Evolutionary conservation across 2,797 vertebrate genomes (phyloP).

Genomic region (Anas flavirostris): DNA sequence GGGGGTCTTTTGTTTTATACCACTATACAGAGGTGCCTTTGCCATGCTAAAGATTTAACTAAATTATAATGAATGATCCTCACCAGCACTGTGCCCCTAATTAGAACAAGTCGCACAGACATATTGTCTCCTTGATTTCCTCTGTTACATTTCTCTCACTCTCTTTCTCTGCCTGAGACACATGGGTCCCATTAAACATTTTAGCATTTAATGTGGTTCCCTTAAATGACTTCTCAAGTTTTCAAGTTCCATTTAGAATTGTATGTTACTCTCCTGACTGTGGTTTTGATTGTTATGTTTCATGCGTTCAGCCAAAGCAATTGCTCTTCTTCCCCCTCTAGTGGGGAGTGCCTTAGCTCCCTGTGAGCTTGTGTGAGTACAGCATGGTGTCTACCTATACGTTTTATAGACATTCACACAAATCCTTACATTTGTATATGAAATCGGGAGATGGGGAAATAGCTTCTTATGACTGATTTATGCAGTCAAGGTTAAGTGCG

Average conservation of each 20-base stretch:
- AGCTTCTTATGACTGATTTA: not conserved
- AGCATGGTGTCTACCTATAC: rapidly evolving
- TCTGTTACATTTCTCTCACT: constrained; percentile 82
- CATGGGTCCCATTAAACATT: constrained; percentile 87
- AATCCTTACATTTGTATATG: not conserved
- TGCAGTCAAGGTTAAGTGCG: not conserved
- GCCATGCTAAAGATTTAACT: constrained; percentile 78
- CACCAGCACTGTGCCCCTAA: constrained; percentile 81
- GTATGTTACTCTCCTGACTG: constrained; percentile 77
- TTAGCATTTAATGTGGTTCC: constrained; percentile 86
- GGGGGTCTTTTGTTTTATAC: constrained; percentile 74
- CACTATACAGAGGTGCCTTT: constrained; percentile 76
- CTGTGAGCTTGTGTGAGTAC: not conserved
- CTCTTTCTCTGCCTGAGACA: constrained; percentile 82
- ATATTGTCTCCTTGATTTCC: constrained; percentile 87
- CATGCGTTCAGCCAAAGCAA: constrained; percentile 49
- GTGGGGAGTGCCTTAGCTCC: constrained; percentile 53
- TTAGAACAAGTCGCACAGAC: constrained; percentile 86
- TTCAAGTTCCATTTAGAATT: constrained; percentile 83
- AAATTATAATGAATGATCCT: constrained; percentile 83
- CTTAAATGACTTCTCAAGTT: constrained; percentile 86
- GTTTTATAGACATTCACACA: not conserved
- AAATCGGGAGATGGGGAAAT: not conserved
- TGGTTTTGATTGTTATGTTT: constrained; percentile 76
- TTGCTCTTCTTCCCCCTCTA: constrained; percentile 77